phyloP scores from a whole-genome alignment of 30 jellyfish, hydroid and myxozoan genomes.

The Aurelia coerulea region DNA sequence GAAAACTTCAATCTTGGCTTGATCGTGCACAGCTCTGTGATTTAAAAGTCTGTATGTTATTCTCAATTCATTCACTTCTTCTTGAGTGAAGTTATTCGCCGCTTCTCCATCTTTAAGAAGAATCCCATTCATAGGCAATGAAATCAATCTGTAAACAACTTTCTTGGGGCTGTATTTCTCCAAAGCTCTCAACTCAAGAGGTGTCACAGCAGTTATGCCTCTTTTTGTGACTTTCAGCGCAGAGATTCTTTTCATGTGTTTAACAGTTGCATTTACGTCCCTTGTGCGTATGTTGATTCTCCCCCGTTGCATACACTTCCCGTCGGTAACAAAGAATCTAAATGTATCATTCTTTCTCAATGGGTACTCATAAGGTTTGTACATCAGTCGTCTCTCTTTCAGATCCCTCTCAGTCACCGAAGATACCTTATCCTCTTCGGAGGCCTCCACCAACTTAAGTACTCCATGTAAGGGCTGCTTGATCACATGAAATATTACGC shows the following conservation, averaged over 20 bases:
- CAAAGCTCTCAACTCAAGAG: conserved; percentile 63
- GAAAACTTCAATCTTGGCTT: conserved; percentile 2
- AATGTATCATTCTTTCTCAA: conserved; percentile 48
- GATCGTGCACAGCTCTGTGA: conserved; percentile 27
- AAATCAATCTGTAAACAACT: conserved; percentile 19
- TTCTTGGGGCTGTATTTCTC: conserved; percentile 45
- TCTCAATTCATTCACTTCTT: conserved; percentile 62
- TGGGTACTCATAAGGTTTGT: conserved; percentile 40
- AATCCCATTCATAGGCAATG: conserved; percentile 42
- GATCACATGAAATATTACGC: conserved; percentile 39
- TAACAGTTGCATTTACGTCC: conserved; percentile 7
- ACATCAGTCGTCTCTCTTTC: conserved; percentile 34
- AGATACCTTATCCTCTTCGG: neutral
- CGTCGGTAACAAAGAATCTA: conserved; percentile 67
- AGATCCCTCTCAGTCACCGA: conserved; percentile 31
- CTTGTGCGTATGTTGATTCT: conserved; percentile 15
- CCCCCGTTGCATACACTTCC: conserved; percentile 65
- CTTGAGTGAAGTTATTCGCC: conserved; percentile 43
- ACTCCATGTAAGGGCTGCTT: conserved; percentile 58
- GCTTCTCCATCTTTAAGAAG: conserved; percentile 39
- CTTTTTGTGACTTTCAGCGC: conserved; percentile 16
- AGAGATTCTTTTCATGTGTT: conserved; percentile 28
- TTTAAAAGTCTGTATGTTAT: conserved; percentile 18
- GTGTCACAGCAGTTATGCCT: conserved; percentile 52
- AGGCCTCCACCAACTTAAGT: conserved; percentile 9